Evolutionary conservation across 2,113 vertebrate genomes (phyloP), one percentile per base, ranked within the genome.

Genomic region (Hippocampus mohnikei): DNA sequence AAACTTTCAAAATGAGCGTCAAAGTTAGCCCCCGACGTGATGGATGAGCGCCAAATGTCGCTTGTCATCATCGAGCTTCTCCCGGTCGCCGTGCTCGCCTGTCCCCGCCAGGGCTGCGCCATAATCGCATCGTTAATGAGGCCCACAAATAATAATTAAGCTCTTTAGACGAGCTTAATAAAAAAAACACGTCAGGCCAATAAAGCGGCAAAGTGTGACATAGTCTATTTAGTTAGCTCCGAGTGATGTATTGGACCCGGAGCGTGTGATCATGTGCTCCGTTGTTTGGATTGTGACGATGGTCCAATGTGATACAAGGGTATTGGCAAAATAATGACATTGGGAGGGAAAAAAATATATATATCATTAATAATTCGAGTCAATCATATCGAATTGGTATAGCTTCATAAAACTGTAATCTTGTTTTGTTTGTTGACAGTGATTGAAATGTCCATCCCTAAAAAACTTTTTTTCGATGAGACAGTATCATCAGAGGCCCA

Each of bases 41-140:
- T 92, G 90, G 91, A 92, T 93, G 91, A 91, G 85, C 62, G 12
- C 66, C 66, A 82, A 85, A 90, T 83, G 73, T 74, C 87, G 87
- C 90, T 92, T 92, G 92, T 92, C 91, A 91, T 92, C 91, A 91
- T 87, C 85, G 87, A 85, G 85, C 84, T 89, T 86, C 87, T 88
- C 87, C 81, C 81, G 86, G 82, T 88, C 82, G 79, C 84, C 84
- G 82, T 66, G 84, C 83, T 85, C 81, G 87, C 78, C 81, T 13
- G 12, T 33, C 27, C 58, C 58, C 27, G 55, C 55, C 55, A 58
- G 23, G 27, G 27, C 84, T 75, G 70, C 78, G 81, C 67, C 77
- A 20, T 63, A 63, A 41, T 41, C 61, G 52, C 29, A 80, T 78
- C 74, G 40, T 84, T 85, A 83, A 86, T 85, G 80, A 90, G 86